Evolutionary conservation across 92 coral and sea anemone species (phyloP).

Genomic region (Parazoanthus swiftii): DNA sequence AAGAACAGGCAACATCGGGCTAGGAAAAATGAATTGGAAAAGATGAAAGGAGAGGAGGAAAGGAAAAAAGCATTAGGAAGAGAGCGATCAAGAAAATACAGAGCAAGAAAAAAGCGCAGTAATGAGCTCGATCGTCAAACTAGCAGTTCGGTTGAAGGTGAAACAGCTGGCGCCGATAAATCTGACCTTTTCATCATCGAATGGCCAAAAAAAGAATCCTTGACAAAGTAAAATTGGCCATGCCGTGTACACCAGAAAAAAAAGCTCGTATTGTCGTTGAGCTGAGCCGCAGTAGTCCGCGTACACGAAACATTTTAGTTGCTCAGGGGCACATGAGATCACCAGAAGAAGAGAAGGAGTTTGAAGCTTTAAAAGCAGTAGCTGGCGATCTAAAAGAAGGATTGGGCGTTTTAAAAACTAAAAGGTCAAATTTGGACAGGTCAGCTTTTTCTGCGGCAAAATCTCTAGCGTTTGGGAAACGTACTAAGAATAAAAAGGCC

Average conservation of each 20-base stretch:
- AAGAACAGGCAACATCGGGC: background rate
- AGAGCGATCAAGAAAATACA: constrained; percentile 17
- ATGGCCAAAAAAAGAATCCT: constrained; percentile 17
- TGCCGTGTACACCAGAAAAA: constrained; percentile 10
- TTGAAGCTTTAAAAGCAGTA: constrained; percentile 6
- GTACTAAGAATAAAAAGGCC: background rate
- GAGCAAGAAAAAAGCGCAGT: background rate
- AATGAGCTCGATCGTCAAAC: no score
- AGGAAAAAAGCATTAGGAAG: constrained; percentile 15
- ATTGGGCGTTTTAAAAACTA: background rate
- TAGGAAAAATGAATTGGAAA: background rate
- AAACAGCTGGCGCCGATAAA: background rate
- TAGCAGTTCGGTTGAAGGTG: background rate
- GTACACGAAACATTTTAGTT: background rate
- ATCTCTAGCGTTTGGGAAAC: background rate
- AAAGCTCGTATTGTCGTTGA: background rate
- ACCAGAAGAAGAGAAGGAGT: constrained; percentile 13
- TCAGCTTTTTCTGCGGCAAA: background rate
- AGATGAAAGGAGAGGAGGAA: constrained; percentile 14
- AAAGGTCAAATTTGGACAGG: background rate
- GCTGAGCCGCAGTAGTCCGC: constrained; percentile 1
- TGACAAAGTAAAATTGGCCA: constrained; percentile 16
- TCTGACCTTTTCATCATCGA: constrained; percentile 12
- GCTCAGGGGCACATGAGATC: background rate
- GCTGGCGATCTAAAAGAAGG: constrained; percentile 12